Evolutionary conservation across 2,797 vertebrate species (phyloP), one percentile per base, ranked within the genome.

Genomic region (Numenius phaeopus): DNA sequence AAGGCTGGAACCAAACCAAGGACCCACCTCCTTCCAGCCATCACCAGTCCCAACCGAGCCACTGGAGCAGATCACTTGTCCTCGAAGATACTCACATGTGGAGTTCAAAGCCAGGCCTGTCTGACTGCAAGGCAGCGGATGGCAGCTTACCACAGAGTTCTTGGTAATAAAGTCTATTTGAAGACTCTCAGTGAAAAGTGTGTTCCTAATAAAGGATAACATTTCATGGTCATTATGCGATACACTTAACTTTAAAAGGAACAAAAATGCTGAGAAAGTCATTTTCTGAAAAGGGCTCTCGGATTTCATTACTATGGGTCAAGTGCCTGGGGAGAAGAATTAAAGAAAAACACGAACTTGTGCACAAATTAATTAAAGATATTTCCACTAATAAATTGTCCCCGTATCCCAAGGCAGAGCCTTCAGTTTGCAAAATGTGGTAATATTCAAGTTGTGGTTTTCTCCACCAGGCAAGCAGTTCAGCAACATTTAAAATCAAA

Each of bases 311-410:
- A 97, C 98, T 97, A 83, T 96, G 97, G 98, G 97, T 98, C 98
- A 98, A 98, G 97, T 97, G 98, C 98, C 98, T 94, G 97, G 97
- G 97, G 98, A 98, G 96, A 98, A 98, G 98, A 98, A 98, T 98
- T 98, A 98, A 98, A 98, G 98, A 95, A 98, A 98, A 98, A 98
- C 97, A 98, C 87, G 97, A 98, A 98, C 97, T 98, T 98, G 96
- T 98, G 98, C 98, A 98, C 98, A 98, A 98, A 98, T 98, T 98
- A 98, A 98, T 98, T 98, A 98, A 98, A 98, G 97, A 98, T 98
- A 98, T 98, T 98, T 98, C 98, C 97, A 98, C 97, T 98, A 98
- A 98, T 98, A 98, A 98, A 98, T 98, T 98, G 97, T 98, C 97
- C 97, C 96, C 40, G 52, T 98, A 97, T 97, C 98, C 98, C 97